Evolutionary conservation across 1,140 invertebrate genomes (phyloP).

Genomic region (honey bee (Apis mellifera)): DNA sequence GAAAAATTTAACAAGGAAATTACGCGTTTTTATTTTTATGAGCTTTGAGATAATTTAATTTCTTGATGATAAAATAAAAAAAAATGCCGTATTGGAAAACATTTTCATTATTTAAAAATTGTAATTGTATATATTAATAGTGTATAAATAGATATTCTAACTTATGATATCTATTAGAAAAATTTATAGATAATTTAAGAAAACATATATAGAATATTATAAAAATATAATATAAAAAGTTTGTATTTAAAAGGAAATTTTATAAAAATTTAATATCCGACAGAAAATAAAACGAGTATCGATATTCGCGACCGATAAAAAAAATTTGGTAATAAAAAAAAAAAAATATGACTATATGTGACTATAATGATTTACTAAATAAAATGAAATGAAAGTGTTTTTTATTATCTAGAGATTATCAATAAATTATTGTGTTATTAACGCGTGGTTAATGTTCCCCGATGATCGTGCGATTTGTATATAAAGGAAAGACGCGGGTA

Average conservation of each 20-base stretch:
- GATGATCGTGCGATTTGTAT: neutral
- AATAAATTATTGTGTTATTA: too few relatives aligned
- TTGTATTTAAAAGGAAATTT: too few relatives aligned
- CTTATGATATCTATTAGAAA: too few relatives aligned
- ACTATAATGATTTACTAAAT: neutral
- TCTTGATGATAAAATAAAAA: neutral
- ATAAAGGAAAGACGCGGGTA: slow-evolving; percentile 19
- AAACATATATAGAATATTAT: too few relatives aligned
- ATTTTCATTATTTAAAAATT: neutral
- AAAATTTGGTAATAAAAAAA: neutral
- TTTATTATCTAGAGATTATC: too few relatives aligned
- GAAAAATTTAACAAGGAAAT: neutral
- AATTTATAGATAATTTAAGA: neutral
- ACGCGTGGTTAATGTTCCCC: neutral
- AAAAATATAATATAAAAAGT: too few relatives aligned
- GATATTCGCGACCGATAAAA: neutral
- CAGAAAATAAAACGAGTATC: neutral
- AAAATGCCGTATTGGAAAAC: too few relatives aligned
- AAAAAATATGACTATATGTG: neutral
- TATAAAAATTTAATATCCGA: neutral
- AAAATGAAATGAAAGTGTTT: too few relatives aligned
- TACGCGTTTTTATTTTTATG: neutral
- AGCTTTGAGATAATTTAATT: neutral
- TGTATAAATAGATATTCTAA: neutral
- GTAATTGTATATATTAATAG: neutral